These are phyloP conservation scores for Siniperca scherzeri DNA, from an alignment of 2,797 vertebrate species.

Conservation along the genomic window DNA sequence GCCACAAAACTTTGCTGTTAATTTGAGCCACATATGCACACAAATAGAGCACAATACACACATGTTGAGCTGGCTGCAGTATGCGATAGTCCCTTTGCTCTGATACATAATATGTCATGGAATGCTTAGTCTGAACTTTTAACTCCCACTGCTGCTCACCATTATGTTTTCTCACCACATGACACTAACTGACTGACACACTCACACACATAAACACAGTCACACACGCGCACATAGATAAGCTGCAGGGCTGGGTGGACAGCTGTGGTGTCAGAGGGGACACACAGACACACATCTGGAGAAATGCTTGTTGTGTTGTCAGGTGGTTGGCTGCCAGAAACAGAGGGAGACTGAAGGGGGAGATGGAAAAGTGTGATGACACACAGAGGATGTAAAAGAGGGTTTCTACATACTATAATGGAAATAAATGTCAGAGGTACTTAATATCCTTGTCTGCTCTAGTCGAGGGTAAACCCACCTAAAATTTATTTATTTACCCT, in stretches of 20 bases:
- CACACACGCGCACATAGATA: constrained; percentile 44
- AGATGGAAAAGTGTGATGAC: constrained; percentile 37
- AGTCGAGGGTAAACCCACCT: background rate
- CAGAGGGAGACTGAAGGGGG: constrained; percentile 37
- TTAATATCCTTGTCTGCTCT: background rate
- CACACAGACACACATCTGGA: constrained; percentile 77
- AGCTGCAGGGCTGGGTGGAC: constrained; percentile 63
- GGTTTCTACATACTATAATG: background rate
- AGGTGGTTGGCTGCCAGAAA: constrained; percentile 67
- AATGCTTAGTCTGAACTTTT: constrained; percentile 78
- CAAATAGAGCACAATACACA: constrained; percentile 13
- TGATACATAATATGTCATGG: constrained; percentile 73
- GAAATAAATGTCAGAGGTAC: constrained; percentile 7
- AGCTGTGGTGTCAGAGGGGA: constrained; percentile 70
- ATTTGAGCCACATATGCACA: background rate
- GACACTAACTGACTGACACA: constrained; percentile 53
- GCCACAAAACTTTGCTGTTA: background rate
- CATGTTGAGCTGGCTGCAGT: constrained; percentile 3
- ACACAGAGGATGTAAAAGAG: constrained; percentile 37
- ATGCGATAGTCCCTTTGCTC: constrained; percentile 63
- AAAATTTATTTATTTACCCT: background rate
- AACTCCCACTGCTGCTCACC: constrained; percentile 74
- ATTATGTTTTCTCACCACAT: constrained; percentile 59
- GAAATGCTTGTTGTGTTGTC: constrained; percentile 74
- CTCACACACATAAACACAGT: constrained; percentile 30